A percentile compares a stretch with the other conserved stretches of the same genome.
phyloP scores from a whole-genome alignment of 35 echinoderm and acorn worm genomes.

The Amphiura filiformis region DNA sequence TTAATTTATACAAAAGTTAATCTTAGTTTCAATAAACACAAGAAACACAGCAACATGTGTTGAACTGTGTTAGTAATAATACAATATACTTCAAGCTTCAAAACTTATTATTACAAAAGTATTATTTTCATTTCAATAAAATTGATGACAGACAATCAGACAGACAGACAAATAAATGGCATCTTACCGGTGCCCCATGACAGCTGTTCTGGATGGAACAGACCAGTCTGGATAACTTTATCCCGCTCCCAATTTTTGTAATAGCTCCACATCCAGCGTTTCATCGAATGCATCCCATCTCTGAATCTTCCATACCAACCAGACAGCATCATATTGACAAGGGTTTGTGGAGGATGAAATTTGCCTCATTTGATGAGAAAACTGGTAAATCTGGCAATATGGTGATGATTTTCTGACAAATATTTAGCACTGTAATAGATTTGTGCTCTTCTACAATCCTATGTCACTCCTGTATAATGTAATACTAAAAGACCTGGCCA shows the following conservation, averaged over 20 bases:
- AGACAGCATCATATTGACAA: conserved; percentile 1
- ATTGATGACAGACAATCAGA: not conserved
- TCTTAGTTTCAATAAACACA: no score
- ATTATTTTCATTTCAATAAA: no score
- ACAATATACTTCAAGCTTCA: no score
- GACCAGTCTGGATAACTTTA: not conserved
- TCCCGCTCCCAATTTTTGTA: conserved; percentile 20
- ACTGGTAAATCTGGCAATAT: not conserved
- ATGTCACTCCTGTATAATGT: not conserved
- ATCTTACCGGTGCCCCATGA: conserved; percentile 8
- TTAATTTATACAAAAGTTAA: no score
- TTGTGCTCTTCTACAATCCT: not conserved
- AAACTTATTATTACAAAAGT: no score
- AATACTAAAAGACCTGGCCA: not conserved
- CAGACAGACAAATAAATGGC: no score
- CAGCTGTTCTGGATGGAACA: conserved; percentile 3
- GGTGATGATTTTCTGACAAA: not conserved
- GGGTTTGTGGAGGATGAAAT: not conserved
- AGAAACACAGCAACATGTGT: no score
- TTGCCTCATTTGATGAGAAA: conserved; percentile 11
- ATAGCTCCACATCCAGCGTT: conserved; percentile 39
- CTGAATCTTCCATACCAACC: conserved; percentile 6
- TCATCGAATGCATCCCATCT: conserved; percentile 18
- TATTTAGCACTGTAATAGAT: not conserved
- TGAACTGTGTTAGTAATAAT: no score